Base-by-base conservation (phyloP, 2,888 invertebrate genomes). In the Diplazon laetatorius region DNA sequence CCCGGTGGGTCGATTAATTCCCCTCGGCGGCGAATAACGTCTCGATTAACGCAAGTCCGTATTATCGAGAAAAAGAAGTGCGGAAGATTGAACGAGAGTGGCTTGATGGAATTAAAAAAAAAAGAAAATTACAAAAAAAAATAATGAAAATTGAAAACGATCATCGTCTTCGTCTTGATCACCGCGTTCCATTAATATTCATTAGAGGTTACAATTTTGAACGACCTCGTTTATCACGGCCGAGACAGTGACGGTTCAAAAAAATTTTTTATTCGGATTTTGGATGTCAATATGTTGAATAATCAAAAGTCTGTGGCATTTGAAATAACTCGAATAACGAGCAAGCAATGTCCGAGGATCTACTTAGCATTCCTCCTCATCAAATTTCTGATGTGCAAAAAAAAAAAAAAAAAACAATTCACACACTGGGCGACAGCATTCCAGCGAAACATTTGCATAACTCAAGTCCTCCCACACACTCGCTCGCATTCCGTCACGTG, bases 151-250 rank as follows among this genome's bases (percentile, higher is more conserved):
- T 75, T 69, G 69, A 63, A 75, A 75, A 75, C 55, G 69, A 55
- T 52, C 20, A 65, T 5, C 35, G 30, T 48, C 37, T 1, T 25
- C 16, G 4, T 3, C 14, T 16, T 18, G 59, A 25, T 50, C 63
- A 59, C 59, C 50, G 2, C 50, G 22, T 52, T 72, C 25, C 48
- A 55, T 52, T 83, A 82, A 82, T 82, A 82, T 82, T 83, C 83
- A 82, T 82, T 78, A 82, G 81, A 44, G 80, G 73, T 80, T 82
- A 82, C 75, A 80, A 82, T 82, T 80, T 80, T 75, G 70, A 79
- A 62, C 65, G 68, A 63, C 75, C 69, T 79, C 80, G 80, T 82
- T 82, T 80, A 82, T 82, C 81, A 80, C 70, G 52, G 48, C 60
- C 66, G 66, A 37, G 66, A 71, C 57, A 69, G 60, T 59, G 44